These are phyloP conservation scores for Drosophila tanythrix DNA, from an alignment of 2,888 invertebrate genomes.

Conservation along the genomic window DNA sequence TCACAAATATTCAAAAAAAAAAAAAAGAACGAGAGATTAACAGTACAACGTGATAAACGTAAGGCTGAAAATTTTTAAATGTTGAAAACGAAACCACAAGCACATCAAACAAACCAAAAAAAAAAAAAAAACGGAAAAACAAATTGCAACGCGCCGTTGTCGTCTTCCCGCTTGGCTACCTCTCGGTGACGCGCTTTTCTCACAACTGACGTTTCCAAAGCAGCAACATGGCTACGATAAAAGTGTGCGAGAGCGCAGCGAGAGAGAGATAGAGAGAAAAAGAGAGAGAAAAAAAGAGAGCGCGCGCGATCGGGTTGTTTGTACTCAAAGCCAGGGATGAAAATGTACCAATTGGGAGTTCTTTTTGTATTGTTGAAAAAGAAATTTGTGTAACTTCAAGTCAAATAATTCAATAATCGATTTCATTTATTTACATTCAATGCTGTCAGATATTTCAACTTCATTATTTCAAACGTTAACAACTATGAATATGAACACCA, in stretches of 20 bases:
- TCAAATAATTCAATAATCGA: neutral
- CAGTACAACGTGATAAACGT: constrained; percentile 13
- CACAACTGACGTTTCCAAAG: constrained; percentile 58
- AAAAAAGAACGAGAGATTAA: constrained; percentile 5
- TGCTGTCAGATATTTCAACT: neutral
- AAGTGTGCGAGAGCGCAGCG: constrained; percentile 22
- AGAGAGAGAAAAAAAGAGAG: constrained; percentile 21
- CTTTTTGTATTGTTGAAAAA: neutral
- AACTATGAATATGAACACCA: neutral
- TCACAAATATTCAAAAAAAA: constrained; percentile 18
- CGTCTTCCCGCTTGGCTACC: constrained; percentile 41
- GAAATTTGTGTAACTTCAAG: neutral
- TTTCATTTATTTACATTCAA: neutral
- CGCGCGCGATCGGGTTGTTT: constrained; percentile 27
- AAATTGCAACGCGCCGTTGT: constrained; percentile 33
- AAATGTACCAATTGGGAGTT: constrained; percentile 30
- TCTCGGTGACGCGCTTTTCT: constrained; percentile 53
- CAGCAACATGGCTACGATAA: constrained; percentile 39
- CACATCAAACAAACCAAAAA: constrained; percentile 32
- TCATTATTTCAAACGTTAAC: too few relatives aligned
- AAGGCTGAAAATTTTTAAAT: constrained; percentile 17
- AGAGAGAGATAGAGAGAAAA: neutral
- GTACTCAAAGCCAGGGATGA: constrained; percentile 41
- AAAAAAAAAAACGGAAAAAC: constrained; percentile 38
- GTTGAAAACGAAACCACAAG: constrained; percentile 41